A percentile compares a stretch with the other conserved stretches of the same genome.
These are phyloP conservation scores for Platerodrilus igneus DNA, from an alignment of 2,888 invertebrate genomes.

Conservation along the genomic window DNA sequence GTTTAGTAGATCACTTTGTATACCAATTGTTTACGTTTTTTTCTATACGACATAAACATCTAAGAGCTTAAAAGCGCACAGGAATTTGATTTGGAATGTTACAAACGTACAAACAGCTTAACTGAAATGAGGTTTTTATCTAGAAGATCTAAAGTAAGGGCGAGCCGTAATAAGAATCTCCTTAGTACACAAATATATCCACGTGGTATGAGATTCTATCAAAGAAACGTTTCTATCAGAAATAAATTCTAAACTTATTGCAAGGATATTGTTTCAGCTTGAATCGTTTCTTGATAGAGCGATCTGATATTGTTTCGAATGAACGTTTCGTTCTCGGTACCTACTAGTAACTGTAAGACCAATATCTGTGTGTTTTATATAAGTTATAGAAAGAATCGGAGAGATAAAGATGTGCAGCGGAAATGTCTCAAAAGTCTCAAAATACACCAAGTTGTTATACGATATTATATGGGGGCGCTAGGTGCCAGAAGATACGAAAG, in stretches of 20 bases:
- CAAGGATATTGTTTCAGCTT: constrained; percentile 41
- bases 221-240: constrained; percentile 37
- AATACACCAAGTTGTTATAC: constrained; percentile 14
- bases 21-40: no score
- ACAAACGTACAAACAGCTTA: constrained; percentile 38
- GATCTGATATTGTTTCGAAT: constrained; percentile 34
- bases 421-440: constrained; percentile 7
- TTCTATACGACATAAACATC: no score
- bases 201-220: constrained; percentile 36
- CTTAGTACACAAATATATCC: constrained; percentile 42
- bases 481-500: constrained; percentile 14
- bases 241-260: constrained; percentile 42
- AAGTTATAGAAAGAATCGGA: constrained; percentile 27
- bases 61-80: no score
- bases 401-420: constrained; percentile 11
- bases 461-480: no score
- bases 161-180: constrained; percentile 40
- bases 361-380: no score
- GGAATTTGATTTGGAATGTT: constrained; percentile 32
- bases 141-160: constrained; percentile 29
- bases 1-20: no score
- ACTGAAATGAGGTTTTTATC: constrained; percentile 42
- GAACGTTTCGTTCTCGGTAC: constrained; percentile 24
- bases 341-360: constrained; percentile 33
- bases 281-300: constrained; percentile 38